Evolutionary conservation across 2,888 invertebrate species (phyloP), one percentile per base, ranked within the genome.

Genomic region (Drosophila falleni): DNA sequence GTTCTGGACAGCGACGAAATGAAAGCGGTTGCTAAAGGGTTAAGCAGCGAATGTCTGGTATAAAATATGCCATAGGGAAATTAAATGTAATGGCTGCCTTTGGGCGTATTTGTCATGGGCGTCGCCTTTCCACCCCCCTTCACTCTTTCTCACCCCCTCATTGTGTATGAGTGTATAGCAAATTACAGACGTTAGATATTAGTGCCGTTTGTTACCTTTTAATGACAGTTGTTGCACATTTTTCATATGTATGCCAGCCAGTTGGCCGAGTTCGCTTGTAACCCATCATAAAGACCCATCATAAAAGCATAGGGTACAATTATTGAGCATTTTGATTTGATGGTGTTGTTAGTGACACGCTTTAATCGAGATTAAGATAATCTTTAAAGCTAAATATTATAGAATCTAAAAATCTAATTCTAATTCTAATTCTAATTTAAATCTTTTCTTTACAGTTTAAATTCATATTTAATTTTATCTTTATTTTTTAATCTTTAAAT

Each of bases 31-130:
- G 41, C 15, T 29, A 74, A 70, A 63, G 75, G 66, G 63, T 74
- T 69, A 64, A 78, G 47, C 60, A 51, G 49, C 58, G 56, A 59
- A 39, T 55, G 67, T 11, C 63, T 53, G 64, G 42, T 46, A 71
- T 71, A 55, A 79, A 79, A 71, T 79, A 75, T 74, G 69, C 75
- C 69, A 66, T 35, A 15, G 78, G 79, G 65, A 78, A 79, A 74
- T 78, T 75, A 71, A 56, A 69, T 66, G 37, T 54, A 67, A 79
- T 56, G 68, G 41, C 47, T 33, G 60, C 66, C 59, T 62, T 59
- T 60, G 55, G 65, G 66, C 47, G 50, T 49, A 62, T 51, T 66
- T 59, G 44, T 46, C n/a, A 47, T 46, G 61, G 55, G 55, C 44
- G 44, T 55, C n/a, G 8, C 35, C 37, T 2, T 8, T 2, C 8